phyloP scores from a whole-genome alignment of 2,113 vertebrate genomes.

The Protobothrops mucrosquamatus region DNA sequence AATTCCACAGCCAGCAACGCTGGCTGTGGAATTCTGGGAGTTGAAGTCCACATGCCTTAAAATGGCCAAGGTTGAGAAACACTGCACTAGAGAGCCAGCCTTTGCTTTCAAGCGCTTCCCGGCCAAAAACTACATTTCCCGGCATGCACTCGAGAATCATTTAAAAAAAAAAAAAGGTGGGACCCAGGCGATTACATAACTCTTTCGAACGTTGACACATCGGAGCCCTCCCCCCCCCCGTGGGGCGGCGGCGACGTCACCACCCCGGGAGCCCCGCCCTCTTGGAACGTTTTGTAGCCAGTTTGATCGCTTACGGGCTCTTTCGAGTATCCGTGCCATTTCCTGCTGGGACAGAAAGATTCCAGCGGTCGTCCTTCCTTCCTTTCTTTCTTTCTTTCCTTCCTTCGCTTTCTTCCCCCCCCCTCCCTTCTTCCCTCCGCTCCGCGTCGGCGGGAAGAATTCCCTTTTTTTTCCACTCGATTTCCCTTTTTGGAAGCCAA shows the following conservation, averaged over 20 bases:
- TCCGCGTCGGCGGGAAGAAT: neutral
- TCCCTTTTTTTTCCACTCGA: neutral
- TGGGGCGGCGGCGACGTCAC: slow-evolving; percentile 5
- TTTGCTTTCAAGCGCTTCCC: too few relatives aligned
- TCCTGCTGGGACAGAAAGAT: slow-evolving; percentile 36
- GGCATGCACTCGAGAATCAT: too few relatives aligned
- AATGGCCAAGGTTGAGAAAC: too few relatives aligned
- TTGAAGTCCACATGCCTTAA: too few relatives aligned
- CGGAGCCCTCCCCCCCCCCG: neutral
- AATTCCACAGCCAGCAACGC: too few relatives aligned
- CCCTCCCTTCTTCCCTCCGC: fast-evolving
- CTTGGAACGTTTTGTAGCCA: slow-evolving; percentile 22
- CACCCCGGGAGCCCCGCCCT: neutral
- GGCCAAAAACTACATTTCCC: too few relatives aligned
- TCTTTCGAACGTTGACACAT: neutral
- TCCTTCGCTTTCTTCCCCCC: too few relatives aligned
- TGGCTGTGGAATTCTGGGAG: too few relatives aligned
- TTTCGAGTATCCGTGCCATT: slow-evolving; percentile 14
- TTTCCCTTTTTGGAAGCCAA: neutral
- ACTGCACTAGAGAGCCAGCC: too few relatives aligned
- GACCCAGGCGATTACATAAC: slow-evolving; percentile 14
- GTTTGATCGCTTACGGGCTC: slow-evolving; percentile 3
- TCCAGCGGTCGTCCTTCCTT: neutral
- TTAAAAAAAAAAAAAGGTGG: too few relatives aligned
- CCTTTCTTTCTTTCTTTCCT: too few relatives aligned